Conservation (phyloP, 2,888 invertebrate genomes). For the Eupithecia dodoneata region DNA sequence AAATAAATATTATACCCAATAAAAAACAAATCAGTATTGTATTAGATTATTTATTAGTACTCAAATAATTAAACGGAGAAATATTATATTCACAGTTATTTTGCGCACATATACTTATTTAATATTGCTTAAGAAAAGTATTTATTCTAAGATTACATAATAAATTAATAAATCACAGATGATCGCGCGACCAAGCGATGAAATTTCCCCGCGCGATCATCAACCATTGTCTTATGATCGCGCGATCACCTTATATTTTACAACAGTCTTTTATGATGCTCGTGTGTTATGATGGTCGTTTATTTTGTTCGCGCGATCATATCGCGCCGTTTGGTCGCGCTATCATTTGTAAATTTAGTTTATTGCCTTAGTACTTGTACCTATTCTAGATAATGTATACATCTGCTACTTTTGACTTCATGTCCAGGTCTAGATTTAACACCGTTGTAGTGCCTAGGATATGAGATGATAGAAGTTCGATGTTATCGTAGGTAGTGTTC, state of each 20-base stretch:
- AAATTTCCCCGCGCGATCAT: background rate
- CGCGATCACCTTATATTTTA: background rate
- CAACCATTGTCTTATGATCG: background rate
- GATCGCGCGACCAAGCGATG: background rate
- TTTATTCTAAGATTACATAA: conserved; percentile 12
- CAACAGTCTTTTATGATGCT: background rate
- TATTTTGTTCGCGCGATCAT: background rate
- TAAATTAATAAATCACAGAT: background rate
- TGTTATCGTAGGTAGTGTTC: background rate
- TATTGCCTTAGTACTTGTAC: background rate
- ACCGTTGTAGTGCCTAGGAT: background rate
- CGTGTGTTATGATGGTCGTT: background rate
- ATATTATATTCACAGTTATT: conserved; percentile 40
- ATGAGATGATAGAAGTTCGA: background rate
- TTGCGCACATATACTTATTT: conserved; percentile 45
- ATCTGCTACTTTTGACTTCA: background rate
- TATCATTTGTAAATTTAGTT: background rate
- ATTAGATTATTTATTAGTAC: background rate
- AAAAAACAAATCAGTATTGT: conserved; percentile 11
- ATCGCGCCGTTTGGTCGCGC: background rate
- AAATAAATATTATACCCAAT: background rate
- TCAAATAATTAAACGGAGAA: conserved; percentile 3
- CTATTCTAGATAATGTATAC: background rate
- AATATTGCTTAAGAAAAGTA: conserved; percentile 37
- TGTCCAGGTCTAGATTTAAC: background rate